Evolutionary conservation across 2,888 invertebrate genomes (phyloP), one percentile per base, ranked within the genome.

Genomic region (Agonopterix heracliana): DNA sequence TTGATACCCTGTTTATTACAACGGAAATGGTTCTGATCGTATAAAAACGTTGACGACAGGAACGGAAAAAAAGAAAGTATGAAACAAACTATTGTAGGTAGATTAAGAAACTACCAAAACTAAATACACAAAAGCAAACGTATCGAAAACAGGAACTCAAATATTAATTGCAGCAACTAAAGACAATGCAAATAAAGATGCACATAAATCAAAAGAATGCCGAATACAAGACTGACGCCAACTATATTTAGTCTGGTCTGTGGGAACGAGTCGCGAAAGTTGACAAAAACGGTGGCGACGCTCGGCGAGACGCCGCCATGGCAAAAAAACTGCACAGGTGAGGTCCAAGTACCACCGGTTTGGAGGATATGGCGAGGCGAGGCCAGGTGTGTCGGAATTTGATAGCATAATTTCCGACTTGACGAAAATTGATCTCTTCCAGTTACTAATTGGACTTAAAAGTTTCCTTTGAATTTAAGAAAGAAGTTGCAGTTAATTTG

Each of bases 201-300:
- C 63, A 64, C 63, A 73, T 67, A 71, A 74, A 70, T 71, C 68
- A 71, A 66, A 71, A 62, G 64, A 64, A 63, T 60, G 62, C 52
- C 63, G 63, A 66, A 66, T 63, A 61, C 60, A 61, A 55, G 61
- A 60, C 60, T 50, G 55, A 55, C 57, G 57, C 55, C 54, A 47
- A 53, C 63, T 71, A 66, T 72, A 73, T 71, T 68, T 71, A 72
- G 65, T 65, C 56, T 59, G 53, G 51, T 11, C 52, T 64, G 67
- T 74, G 71, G 72, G 69, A 78, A 74, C 68, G 60, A 52, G 74
- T 57, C 70, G 76, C 75, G 80, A 82, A 82, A 83, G 81, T 80
- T 68, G 64, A 77, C 74, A 84, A 84, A 82, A 82, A 77, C 71
- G 60, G 62, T 61, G 74, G 76, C 78, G 80, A 64, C 75, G 66